Percentiles rank a stretch among this genome's conserved stretches.
Conservation (phyloP, 2,888 invertebrate genomes). For the Parthenolecanium corni region DNA sequence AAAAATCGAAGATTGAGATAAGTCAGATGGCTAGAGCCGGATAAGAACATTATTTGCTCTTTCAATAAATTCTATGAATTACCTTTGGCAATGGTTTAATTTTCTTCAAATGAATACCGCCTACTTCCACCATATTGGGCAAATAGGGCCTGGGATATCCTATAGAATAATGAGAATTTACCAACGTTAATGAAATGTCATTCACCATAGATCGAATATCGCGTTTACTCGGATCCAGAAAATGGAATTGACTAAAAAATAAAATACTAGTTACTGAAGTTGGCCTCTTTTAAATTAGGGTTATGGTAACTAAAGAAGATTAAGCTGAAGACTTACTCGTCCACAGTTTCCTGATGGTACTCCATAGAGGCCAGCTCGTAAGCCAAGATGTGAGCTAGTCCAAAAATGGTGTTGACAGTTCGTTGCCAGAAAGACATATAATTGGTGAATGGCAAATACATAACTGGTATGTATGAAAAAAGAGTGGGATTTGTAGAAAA, state of each 20-base stretch:
- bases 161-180: constrained; percentile 18
- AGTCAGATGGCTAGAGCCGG: too few species aligned
- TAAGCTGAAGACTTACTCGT: constrained; percentile 13
- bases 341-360: constrained; percentile 2
- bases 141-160: constrained; percentile 15
- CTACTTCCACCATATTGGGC: constrained; percentile 26
- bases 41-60: too few species aligned
- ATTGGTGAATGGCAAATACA: constrained; percentile 33
- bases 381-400: constrained; percentile 8
- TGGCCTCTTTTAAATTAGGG: too few species aligned
- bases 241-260: constrained; percentile 3
- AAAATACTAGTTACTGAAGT: too few species aligned
- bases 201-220: constrained; percentile 20
- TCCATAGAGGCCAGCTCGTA: constrained; percentile 8
- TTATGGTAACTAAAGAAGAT: too few species aligned
- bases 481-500: constrained; percentile 15
- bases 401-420: constrained; percentile 41
- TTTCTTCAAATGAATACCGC: constrained; percentile 25
- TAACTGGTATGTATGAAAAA: constrained; percentile 28
- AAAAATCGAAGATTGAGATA: too few species aligned
- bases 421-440: constrained; percentile 41
- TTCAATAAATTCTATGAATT: not conserved
- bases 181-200: constrained; percentile 19
- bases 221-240: not conserved
- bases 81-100: constrained; percentile 14